These are phyloP conservation scores for Melanostoma scalare DNA, from an alignment of 2,888 invertebrate genomes.

Conservation along the genomic window DNA sequence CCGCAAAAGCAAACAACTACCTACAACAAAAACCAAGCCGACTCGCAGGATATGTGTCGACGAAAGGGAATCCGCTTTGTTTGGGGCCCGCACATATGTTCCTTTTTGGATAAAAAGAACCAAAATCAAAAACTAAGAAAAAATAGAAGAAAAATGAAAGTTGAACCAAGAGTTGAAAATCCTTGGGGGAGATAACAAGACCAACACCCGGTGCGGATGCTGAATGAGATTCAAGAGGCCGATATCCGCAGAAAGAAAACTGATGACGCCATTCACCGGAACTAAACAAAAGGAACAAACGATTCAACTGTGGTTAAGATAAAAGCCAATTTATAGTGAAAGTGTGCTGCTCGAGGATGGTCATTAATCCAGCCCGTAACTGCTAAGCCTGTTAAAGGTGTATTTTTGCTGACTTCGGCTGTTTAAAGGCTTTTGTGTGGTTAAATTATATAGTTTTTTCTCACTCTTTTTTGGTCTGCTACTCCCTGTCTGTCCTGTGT, in stretches of 20 bases:
- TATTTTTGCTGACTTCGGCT: slow-evolving; percentile 8
- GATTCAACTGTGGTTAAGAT: slow-evolving; percentile 64
- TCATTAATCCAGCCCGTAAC: slow-evolving; percentile 63
- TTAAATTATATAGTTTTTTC: too few relatives aligned
- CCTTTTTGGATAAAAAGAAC: slow-evolving; percentile 16
- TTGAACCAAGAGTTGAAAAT: slow-evolving; percentile 46
- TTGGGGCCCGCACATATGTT: slow-evolving; percentile 61
- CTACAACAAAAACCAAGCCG: slow-evolving; percentile 5
- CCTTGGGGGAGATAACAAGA: slow-evolving; percentile 70
- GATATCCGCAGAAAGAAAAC: slow-evolving; percentile 63
- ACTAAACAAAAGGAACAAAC: slow-evolving; percentile 51
- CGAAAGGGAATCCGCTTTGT: slow-evolving; percentile 54
- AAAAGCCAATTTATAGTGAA: slow-evolving; percentile 69
- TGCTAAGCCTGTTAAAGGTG: slow-evolving; percentile 55
- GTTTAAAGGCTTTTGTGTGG: not conserved
- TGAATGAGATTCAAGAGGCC: slow-evolving; percentile 56
- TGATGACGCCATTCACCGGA: slow-evolving; percentile 69
- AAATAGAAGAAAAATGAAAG: slow-evolving; percentile 11
- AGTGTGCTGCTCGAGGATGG: slow-evolving; percentile 60
- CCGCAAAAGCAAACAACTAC: not conserved
- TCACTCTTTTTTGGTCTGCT: too few relatives aligned
- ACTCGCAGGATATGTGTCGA: slow-evolving; percentile 43
- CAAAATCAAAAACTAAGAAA: not conserved
- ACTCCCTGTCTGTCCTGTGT: too few relatives aligned
- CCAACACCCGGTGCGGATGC: slow-evolving; percentile 71